These are phyloP conservation scores for Ophonus ardosiacus DNA, from an alignment of 2,888 invertebrate species.

Conservation along the genomic window DNA sequence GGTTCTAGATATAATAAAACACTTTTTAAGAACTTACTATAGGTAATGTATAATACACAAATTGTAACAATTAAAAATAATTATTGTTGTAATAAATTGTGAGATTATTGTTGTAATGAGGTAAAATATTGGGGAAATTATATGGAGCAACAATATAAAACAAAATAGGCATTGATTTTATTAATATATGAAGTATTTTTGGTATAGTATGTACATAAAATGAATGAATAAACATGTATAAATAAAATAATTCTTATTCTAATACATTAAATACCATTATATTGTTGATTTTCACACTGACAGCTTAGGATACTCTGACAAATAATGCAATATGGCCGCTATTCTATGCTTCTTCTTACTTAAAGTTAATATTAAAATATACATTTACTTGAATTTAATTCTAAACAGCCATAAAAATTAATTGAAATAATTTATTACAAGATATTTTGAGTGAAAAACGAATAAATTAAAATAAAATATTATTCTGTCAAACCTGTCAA, in stretches of 20 bases:
- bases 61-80: neutral
- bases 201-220: neutral
- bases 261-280: conserved; percentile 58
- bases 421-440: neutral
- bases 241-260: conserved; percentile 10
- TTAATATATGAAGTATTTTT: neutral
- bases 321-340: conserved; percentile 55
- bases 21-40: neutral
- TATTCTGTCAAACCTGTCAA: conserved; percentile 3
- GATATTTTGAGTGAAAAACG: neutral
- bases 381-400: neutral
- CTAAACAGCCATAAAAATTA: neutral
- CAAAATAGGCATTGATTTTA: neutral
- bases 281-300: conserved; percentile 37
- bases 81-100: neutral
- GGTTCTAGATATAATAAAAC: neutral
- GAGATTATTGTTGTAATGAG: neutral
- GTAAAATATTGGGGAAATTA: neutral
- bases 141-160: neutral
- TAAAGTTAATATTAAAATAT: neutral
- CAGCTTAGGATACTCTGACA: conserved; percentile 58
- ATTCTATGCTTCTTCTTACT: conserved; percentile 51
- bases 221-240: neutral
- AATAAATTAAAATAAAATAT: neutral
- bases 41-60: neutral